Conservation (phyloP, 1,140 invertebrate genomes). For the Asbolus verrucosus region DNA sequence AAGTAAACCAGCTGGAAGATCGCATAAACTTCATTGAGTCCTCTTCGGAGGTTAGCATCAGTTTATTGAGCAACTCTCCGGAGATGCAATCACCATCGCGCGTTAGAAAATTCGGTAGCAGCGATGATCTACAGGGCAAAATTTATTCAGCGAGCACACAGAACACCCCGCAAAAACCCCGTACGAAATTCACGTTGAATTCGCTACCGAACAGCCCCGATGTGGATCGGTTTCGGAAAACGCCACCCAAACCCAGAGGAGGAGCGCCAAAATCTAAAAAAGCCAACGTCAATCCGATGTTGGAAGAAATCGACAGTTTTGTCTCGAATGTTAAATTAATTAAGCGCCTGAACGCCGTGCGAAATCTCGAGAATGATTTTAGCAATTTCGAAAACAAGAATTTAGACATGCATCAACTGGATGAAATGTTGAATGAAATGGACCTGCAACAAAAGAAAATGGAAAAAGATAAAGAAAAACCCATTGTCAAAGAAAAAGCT, state of each 20-base stretch:
- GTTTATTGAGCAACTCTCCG: constrained; percentile 50
- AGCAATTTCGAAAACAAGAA: background rate
- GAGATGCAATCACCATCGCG: constrained; percentile 44
- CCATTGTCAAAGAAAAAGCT: constrained; percentile 59
- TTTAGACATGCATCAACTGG: constrained; percentile 22
- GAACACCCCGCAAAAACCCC: constrained; percentile 62
- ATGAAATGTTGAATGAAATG: constrained; percentile 49
- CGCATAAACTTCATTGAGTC: constrained; percentile 69
- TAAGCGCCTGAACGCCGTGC: constrained; percentile 58
- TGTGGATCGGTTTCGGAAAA: constrained; percentile 59
- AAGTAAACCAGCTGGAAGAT: constrained; percentile 72
- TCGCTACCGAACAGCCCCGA: constrained; percentile 59
- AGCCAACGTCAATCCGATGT: constrained; percentile 65
- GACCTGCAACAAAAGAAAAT: constrained; percentile 44
- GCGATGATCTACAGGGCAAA: constrained; percentile 59
- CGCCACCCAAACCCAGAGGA: constrained; percentile 66
- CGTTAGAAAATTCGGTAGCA: constrained; percentile 55
- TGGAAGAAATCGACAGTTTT: constrained; percentile 70
- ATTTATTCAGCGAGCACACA: constrained; percentile 57
- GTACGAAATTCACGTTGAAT: constrained; percentile 55
- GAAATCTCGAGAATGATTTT: constrained; percentile 55
- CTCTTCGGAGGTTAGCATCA: constrained; percentile 51
- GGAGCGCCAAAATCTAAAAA: constrained; percentile 65
- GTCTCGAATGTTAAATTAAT: constrained; percentile 68
- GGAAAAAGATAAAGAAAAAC: constrained; percentile 42